These are phyloP conservation scores for Polyommatus iphigenia DNA, from an alignment of 2,888 invertebrate species.

Conservation along the genomic window DNA sequence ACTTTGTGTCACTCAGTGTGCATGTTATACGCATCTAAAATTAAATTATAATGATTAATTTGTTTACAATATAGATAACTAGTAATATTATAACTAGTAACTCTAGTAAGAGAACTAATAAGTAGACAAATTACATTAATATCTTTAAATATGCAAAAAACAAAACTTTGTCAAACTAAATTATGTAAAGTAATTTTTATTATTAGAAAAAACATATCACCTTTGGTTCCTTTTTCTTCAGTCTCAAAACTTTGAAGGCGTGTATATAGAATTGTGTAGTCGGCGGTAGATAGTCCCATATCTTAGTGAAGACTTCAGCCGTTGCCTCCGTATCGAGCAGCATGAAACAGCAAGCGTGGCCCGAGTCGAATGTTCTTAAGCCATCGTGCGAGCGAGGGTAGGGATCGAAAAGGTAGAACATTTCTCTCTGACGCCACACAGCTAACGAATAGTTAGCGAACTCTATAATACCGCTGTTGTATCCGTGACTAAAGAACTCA, in stretches of 20 bases:
- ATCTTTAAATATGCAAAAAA: no score
- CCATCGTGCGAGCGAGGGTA: constrained; percentile 82
- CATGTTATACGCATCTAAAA: constrained; percentile 61
- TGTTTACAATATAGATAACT: no score
- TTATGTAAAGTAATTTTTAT: no score
- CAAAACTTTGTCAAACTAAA: no score
- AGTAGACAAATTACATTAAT: no score
- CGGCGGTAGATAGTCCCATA: constrained; percentile 72
- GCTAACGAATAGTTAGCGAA: constrained; percentile 81
- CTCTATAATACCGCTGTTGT: constrained; percentile 76
- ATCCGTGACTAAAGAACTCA: constrained; percentile 77
- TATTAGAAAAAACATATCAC: constrained; percentile 45
- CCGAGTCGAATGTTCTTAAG: constrained; percentile 72
- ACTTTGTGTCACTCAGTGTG: constrained; percentile 61
- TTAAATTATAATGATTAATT: no score
- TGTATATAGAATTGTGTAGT: constrained; percentile 79
- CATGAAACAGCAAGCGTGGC: constrained; percentile 83
- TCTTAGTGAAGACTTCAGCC: constrained; percentile 74
- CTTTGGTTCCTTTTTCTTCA: constrained; percentile 68
- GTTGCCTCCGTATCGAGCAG: constrained; percentile 80
- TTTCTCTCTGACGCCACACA: constrained; percentile 82
- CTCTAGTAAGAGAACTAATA: no score
- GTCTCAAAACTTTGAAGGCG: constrained; percentile 80
- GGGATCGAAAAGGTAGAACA: constrained; percentile 84
- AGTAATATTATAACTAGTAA: no score